Conservation (phyloP, 2,113 vertebrate species). For the Myodes glareolus region DNA sequence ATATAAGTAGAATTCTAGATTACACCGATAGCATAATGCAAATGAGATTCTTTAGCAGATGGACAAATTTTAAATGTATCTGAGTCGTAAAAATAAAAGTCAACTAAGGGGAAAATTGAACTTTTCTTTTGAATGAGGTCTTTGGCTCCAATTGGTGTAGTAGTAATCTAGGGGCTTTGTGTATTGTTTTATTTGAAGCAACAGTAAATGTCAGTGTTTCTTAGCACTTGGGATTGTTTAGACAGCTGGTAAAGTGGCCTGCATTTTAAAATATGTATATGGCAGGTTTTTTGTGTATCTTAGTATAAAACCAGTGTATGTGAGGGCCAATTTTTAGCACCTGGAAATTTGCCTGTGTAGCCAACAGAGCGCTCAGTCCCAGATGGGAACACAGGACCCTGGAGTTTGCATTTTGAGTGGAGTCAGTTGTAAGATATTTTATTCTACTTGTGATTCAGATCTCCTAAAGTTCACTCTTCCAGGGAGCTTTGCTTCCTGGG, state of each 20-base stretch:
- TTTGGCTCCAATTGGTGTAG: not conserved
- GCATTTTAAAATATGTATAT: constrained; percentile 78
- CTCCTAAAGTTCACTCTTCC: constrained; percentile 27
- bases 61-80: constrained; percentile 39
- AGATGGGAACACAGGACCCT: constrained; percentile 5
- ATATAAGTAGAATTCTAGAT: not conserved
- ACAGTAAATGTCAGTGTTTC: constrained; percentile 48
- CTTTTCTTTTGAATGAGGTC: not conserved
- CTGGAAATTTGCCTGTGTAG: constrained; percentile 70
- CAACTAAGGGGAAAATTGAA: not conserved
- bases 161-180: constrained; percentile 1
- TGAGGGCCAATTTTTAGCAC: constrained; percentile 77
- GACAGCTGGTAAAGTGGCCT: constrained; percentile 74
- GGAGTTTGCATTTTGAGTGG: not conserved
- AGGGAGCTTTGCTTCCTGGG: constrained; percentile 1
- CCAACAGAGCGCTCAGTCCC: not conserved
- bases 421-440: constrained; percentile 3
- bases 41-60: constrained; percentile 52
- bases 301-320: constrained; percentile 80
- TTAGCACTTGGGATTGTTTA: constrained; percentile 50
- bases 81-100: constrained; percentile 21
- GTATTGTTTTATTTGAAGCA: constrained; percentile 55
- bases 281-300: constrained; percentile 74
- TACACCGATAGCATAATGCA: constrained; percentile 47
- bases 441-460: constrained; percentile 35